Conservation (phyloP, 1,140 invertebrate genomes). For the Drosophila sp. region DNA sequence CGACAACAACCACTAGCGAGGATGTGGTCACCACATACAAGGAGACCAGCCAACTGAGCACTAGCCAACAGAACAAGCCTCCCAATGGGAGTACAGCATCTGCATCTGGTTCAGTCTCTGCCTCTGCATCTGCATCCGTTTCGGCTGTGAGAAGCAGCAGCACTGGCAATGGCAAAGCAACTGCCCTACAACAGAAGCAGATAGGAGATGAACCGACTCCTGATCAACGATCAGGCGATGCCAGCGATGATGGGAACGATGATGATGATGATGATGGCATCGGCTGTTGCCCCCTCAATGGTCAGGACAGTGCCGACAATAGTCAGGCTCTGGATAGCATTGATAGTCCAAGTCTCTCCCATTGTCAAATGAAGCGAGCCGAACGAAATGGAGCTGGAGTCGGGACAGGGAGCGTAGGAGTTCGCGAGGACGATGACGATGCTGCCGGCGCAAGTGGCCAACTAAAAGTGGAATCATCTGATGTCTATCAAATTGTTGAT, state of each 20-base stretch:
- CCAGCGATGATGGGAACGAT: slow-evolving; percentile 54
- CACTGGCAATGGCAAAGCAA: slow-evolving; percentile 12
- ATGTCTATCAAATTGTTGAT: slow-evolving; percentile 89
- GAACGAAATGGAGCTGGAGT: background rate
- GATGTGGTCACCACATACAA: slow-evolving; percentile 82
- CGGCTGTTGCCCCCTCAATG: background rate
- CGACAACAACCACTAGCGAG: slow-evolving; percentile 81
- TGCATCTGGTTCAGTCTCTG: slow-evolving; percentile 36
- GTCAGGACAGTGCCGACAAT: slow-evolving; percentile 63
- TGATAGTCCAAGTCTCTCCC: slow-evolving; percentile 61
- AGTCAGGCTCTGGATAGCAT: slow-evolving; percentile 80
- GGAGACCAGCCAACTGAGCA: slow-evolving; percentile 72
- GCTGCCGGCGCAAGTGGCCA: slow-evolving; percentile 33
- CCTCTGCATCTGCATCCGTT: slow-evolving; percentile 40
- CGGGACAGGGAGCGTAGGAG: background rate
- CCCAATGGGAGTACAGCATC: slow-evolving; percentile 52
- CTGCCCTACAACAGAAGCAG: slow-evolving; percentile 38
- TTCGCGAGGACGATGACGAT: slow-evolving; percentile 12
- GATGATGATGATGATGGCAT: slow-evolving; percentile 58
- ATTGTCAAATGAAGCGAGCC: slow-evolving; percentile 25
- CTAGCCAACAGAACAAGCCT: slow-evolving; percentile 48
- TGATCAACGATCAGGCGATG: slow-evolving; percentile 65
- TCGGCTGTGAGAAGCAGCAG: slow-evolving; percentile 26
- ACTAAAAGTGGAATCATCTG: slow-evolving; percentile 77
- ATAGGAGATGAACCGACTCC: slow-evolving; percentile 38